These are phyloP conservation scores for Diaprepes abbreviatus DNA, from an alignment of 2,888 invertebrate genomes.

Conservation along the genomic window DNA sequence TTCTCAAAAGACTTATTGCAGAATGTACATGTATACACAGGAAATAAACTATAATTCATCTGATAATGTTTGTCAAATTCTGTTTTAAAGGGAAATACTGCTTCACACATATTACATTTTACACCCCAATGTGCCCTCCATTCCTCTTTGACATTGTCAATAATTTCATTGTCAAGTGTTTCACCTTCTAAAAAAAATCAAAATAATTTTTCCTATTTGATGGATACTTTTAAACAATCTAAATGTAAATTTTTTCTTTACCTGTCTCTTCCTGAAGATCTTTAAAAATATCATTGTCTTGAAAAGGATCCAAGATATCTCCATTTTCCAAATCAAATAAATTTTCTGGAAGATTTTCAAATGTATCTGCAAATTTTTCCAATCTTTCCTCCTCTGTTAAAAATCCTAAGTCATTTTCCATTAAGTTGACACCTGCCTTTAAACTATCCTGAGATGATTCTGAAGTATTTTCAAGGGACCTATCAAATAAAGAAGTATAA, in stretches of 20 bases:
- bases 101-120: conserved; percentile 71
- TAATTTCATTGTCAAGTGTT: conserved; percentile 63
- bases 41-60: conserved; percentile 64
- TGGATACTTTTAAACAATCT: too few species aligned
- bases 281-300: conserved; percentile 63
- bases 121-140: conserved; percentile 70
- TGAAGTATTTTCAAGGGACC: conserved; percentile 7
- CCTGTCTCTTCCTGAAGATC: conserved; percentile 62
- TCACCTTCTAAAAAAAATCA: conserved; percentile 52
- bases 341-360: conserved; percentile 46
- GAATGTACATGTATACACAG: conserved; percentile 72
- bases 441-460: conserved; percentile 4
- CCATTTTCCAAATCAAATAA: conserved; percentile 38
- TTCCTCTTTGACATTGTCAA: conserved; percentile 68
- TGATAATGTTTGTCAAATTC: conserved; percentile 72
- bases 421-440: not conserved
- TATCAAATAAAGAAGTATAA: too few species aligned
- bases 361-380: conserved; percentile 27
- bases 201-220: too few species aligned
- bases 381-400: not conserved
- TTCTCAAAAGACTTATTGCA: conserved; percentile 72
- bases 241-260: conserved; percentile 42
- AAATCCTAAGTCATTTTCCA: not conserved
- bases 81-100: conserved; percentile 68
- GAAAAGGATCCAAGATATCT: conserved; percentile 54